Evolutionary conservation across 2,797 vertebrate species (phyloP), one percentile per base, ranked within the genome.

Genomic region (Epinephelus malabaricus): DNA sequence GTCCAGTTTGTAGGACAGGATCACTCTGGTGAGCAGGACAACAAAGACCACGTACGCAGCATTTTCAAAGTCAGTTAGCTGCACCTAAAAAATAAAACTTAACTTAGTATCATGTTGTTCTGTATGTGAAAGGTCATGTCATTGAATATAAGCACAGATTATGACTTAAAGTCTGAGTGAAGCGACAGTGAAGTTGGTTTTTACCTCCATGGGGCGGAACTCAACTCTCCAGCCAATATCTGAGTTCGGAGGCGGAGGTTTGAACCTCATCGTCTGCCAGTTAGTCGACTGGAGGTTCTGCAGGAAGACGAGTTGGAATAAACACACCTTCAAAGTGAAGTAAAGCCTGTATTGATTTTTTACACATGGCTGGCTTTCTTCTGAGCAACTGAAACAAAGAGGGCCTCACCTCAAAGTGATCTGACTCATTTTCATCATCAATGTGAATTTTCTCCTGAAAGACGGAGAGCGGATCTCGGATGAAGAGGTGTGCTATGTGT

Each of bases 201-300:
- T 89, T 95, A 99, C 98, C 97, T 99, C 98, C 98, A 99, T 99
- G 60, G 98, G 98, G 69, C 98, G 96, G 84, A 99, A 99, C 90
- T 99, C 98, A 5, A 99, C 98, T 92, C 98, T 97, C 98, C 98
- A 99, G 61, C 98, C 98, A 53, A 99, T 99, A 75, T 99, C 98
- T 2, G 98, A 99, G 94, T 99, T 99, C 7, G 98, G 98, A 86
- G 98, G 98, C 5, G 98, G 98, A 15, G 98, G 98, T 85, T 99
- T 99, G 88, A 99, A 99, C 89, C 98, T 96, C 98, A 99, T 99
- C 0, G 98, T 99, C 94, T 99, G 98, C 98, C 98, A 99, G 86
- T 99, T 99, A 86, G 98, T 99, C 25, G 98, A 99, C 84, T 99
- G 98, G 87, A 99, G 96, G 90, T 99, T 99, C 98, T 99, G 75